Conservation (phyloP, 2,888 invertebrate genomes). For the Conomelus anceps region DNA sequence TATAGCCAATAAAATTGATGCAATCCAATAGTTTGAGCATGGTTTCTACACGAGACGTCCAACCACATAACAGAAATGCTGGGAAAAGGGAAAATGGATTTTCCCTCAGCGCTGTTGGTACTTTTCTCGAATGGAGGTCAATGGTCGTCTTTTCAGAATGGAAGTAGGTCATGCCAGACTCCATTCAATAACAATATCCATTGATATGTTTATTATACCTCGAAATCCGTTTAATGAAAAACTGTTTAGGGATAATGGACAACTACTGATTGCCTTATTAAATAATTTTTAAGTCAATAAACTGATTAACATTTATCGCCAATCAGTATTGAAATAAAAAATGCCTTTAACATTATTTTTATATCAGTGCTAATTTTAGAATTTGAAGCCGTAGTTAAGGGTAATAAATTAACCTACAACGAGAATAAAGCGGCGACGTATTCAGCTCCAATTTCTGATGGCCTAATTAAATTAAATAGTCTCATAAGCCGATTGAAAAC, state of each 20-base stretch:
- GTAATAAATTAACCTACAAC: too few species aligned
- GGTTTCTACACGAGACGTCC: background rate
- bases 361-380: too few species aligned
- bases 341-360: too few species aligned
- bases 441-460: too few species aligned
- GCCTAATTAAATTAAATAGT: too few species aligned
- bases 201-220: background rate
- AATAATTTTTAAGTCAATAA: too few species aligned
- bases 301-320: too few species aligned
- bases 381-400: too few species aligned
- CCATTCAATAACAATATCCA: conserved; percentile 2
- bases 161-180: background rate
- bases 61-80: background rate
- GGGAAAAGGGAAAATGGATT: background rate
- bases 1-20: background rate
- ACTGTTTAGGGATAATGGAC: background rate
- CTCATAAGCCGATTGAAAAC: too few species aligned
- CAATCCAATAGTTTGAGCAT: background rate
- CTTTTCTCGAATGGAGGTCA: conserved; percentile 5
- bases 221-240: background rate
- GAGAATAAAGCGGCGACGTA: too few species aligned
- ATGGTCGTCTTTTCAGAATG: conserved; percentile 8
- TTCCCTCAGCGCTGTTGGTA: background rate
- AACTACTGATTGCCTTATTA: too few species aligned
- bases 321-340: too few species aligned